phyloP scores from a whole-genome alignment of 2,797 vertebrate species.

The Vespertilio murinus region DNA sequence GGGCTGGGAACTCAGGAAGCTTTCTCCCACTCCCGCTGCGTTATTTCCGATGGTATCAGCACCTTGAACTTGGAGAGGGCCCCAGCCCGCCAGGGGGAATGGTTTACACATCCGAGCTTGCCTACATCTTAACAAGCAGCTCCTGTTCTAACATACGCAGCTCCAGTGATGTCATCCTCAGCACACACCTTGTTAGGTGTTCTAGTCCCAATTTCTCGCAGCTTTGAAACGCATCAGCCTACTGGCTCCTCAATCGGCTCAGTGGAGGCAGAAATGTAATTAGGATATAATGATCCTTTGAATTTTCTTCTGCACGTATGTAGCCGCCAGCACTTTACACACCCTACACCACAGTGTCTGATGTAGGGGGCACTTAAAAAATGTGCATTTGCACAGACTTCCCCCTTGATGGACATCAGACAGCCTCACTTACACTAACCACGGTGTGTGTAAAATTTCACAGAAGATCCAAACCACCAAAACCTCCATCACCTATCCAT shows the following conservation, averaged over 20 bases:
- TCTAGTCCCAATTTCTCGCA: background rate
- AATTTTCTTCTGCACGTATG: background rate
- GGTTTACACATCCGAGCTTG: background rate
- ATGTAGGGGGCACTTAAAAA: background rate
- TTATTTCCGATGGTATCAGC: background rate
- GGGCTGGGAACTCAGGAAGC: background rate
- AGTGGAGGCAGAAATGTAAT: background rate
- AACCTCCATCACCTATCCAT: slow-evolving; percentile 29
- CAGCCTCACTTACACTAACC: background rate
- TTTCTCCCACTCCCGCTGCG: background rate
- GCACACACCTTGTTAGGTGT: background rate
- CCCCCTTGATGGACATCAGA: background rate
- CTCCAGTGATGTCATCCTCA: background rate
- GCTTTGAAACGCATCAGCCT: background rate
- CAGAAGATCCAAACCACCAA: slow-evolving; percentile 22
- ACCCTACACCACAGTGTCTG: background rate
- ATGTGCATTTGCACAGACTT: background rate
- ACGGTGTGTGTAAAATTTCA: background rate
- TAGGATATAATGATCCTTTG: background rate
- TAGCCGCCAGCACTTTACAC: background rate
- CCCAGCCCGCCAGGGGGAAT: background rate
- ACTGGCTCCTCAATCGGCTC: background rate
- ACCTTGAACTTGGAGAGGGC: background rate
- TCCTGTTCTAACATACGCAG: background rate
- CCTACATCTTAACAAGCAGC: background rate